Base-by-base conservation (phyloP, 2,797 vertebrate genomes). In the Clamator glandarius region DNA sequence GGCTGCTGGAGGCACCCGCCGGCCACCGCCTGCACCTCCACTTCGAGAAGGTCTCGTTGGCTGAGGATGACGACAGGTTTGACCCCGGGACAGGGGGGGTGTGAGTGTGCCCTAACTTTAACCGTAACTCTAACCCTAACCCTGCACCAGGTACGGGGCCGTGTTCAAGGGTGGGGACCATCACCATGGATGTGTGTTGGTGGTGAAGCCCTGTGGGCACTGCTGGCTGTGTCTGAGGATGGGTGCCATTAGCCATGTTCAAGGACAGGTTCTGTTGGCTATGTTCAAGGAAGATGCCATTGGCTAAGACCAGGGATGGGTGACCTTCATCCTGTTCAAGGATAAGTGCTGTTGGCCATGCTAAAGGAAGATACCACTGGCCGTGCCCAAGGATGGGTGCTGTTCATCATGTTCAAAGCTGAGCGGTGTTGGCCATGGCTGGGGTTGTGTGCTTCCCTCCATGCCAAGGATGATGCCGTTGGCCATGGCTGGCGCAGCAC, bases 41-140 rank as follows among this genome's bases (percentile, higher is more conserved):
- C 98, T 99, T 99, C 8, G 99, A 99, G 98, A 99, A 99, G 97
- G 99, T 99, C 89, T 98, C 99, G 5, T 96, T 99, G 97, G 99
- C 99, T 8, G 99, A 99, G 95, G 99, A 99, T 5, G 99, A 99
- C 1, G 99, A 99, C 98, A 99, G 99, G 99, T 99, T 94, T 95
- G 96, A 35, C 19, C n/a, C 55, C 2, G 6, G 44, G 51, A 9
- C 3, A 2, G n/a, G 19, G 14, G 0, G 28, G 24, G 12, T 3
- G 1, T 3, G 31, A n/a, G n/a, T n/a, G n/a, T n/a, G n/a, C n/a
- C n/a, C n/a, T n/a, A n/a, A n/a, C n/a, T n/a, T n/a, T n/a, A n/a
- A n/a, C n/a, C n/a, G n/a, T n/a, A n/a, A n/a, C n/a, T n/a, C n/a
- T n/a, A n/a, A n/a, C n/a, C n/a, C n/a, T n/a, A n/a, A n/a, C n/a